Evolutionary conservation across 1,140 invertebrate species (phyloP), one percentile per base, ranked within the genome.

Genomic region (Drosophila burlai): DNA sequence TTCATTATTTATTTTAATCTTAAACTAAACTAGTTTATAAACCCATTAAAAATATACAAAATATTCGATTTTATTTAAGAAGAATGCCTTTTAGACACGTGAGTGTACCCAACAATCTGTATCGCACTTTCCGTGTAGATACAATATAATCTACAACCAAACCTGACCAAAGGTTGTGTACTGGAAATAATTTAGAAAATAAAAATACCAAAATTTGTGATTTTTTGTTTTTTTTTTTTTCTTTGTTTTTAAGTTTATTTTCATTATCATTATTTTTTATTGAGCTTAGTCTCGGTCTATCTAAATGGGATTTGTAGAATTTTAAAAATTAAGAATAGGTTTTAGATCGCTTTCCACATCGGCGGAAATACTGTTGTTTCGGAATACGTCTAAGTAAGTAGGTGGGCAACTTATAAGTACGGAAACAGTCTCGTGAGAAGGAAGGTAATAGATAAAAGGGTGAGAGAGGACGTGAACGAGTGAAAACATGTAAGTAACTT

Each of bases 401-500:
- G 18, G 45, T 38, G 34, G 67, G 49, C 40, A 46, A 67, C 72
- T 68, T 78, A 78, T 58, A 38, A 40, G 18, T 71, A 71, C 11
- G 38, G 58, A 76, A 71, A 73, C 59, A 65, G 46, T 81, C 80
- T 81, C 50, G 58, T 64, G 49, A 69, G 43, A 66, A 72, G 62
- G 59, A 52, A 76, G 80, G 72, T 83, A 50, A 67, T 16, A 57
- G 31, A 31, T 67, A 62, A 49, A 46, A 60, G 15, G 31, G 43
- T 38, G 49, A 43, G 21, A 43, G 21, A 26, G 36, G 55, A 54
- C 55, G 60, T 65, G 63, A 40, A 66, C 47, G 45, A 64, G 18
- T 57, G 24, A 64, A 69, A 71, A 78, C 66, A 91, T 78, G 73
- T 68, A 63, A 72, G 76, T 75, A 91, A 92, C 91, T 92, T 92